These are phyloP conservation scores for Andrena camellia DNA, from an alignment of 2,888 invertebrate species.

Conservation along the genomic window DNA sequence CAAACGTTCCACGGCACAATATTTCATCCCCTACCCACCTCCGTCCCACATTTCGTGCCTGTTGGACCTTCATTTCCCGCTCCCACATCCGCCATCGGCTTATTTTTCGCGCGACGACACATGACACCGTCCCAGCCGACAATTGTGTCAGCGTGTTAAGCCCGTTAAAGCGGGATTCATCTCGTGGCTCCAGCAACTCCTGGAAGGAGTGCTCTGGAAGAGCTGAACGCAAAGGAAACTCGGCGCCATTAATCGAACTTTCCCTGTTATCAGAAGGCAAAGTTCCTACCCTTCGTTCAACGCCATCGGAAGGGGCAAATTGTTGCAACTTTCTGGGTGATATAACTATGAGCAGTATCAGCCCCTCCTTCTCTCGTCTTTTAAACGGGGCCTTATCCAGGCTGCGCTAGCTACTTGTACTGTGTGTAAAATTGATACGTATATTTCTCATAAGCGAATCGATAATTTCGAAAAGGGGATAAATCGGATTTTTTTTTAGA, in stretches of 20 bases:
- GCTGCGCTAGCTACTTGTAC: no score
- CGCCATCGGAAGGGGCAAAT: neutral
- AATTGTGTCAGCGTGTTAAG: slow-evolving; percentile 30
- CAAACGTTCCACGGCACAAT: slow-evolving; percentile 30
- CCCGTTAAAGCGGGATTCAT: slow-evolving; percentile 18
- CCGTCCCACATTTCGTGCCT: slow-evolving; percentile 36
- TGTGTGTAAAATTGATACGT: neutral
- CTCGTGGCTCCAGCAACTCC: neutral
- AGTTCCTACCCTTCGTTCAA: slow-evolving; percentile 2
- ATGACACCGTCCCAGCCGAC: slow-evolving; percentile 5
- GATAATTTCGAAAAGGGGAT: no score
- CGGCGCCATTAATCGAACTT: slow-evolving; percentile 43
- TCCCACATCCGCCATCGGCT: slow-evolving; percentile 20
- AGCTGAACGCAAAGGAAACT: neutral
- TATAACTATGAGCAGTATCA: neutral
- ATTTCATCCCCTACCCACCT: slow-evolving; percentile 25
- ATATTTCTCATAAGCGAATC: neutral
- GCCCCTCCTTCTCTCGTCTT: neutral
- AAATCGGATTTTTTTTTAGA: no score
- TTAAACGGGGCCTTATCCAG: neutral
- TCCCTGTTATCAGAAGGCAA: slow-evolving; percentile 32
- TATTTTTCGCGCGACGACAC: slow-evolving; percentile 24
- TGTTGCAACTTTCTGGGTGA: neutral
- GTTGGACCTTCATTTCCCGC: slow-evolving; percentile 31
- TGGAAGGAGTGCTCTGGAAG: neutral